Conservation (phyloP, 2,888 invertebrate genomes). For the Stenotaenia linearis region DNA sequence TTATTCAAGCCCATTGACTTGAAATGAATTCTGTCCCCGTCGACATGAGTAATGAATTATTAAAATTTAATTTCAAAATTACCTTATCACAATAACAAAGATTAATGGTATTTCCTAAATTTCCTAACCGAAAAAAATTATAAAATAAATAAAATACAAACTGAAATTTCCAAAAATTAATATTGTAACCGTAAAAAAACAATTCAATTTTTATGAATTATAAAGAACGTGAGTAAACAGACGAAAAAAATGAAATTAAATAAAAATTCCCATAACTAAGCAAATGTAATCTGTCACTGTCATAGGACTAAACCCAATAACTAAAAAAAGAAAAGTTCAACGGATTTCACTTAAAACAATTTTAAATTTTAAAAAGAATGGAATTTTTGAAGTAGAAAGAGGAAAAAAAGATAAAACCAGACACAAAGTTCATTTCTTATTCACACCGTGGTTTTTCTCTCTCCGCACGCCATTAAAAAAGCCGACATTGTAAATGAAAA, state of each 20-base stretch:
- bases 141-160: background rate
- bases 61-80: conserved; percentile 12
- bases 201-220: background rate
- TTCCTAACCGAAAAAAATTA: background rate
- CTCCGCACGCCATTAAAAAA: background rate
- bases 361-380: background rate
- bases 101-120: background rate
- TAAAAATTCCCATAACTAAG: background rate
- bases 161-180: background rate
- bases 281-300: background rate
- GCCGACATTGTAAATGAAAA: background rate
- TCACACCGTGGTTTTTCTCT: background rate
- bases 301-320: background rate
- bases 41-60: conserved; percentile 8
- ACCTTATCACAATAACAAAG: background rate
- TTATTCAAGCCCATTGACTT: conserved; percentile 8
- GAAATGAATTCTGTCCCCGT: conserved; percentile 1
- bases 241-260: background rate
- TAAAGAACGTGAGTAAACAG: background rate
- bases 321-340: background rate
- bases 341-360: background rate
- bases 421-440: background rate
- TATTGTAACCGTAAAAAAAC: background rate
- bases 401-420: background rate
- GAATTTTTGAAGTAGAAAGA: background rate